Evolutionary conservation across 1,140 invertebrate genomes (phyloP).

Genomic region (Tetragnatha versicolor): DNA sequence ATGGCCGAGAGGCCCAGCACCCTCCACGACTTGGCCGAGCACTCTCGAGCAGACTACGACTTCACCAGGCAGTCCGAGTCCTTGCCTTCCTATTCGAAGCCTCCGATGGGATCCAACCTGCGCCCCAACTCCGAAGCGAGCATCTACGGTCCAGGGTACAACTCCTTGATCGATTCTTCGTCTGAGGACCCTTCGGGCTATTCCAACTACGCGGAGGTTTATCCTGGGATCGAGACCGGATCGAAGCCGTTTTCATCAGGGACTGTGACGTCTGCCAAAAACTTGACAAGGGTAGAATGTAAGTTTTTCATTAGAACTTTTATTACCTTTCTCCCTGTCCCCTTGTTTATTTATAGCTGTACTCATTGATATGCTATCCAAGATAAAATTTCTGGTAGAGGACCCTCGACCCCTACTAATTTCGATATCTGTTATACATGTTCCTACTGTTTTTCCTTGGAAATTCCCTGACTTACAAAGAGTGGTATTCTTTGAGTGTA

Average conservation of each 20-base stretch:
- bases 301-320: constrained; percentile 12
- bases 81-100: not conserved
- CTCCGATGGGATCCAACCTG: not conserved
- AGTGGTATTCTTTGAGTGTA: too few species aligned
- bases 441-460: too few species aligned
- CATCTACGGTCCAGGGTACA: too few species aligned
- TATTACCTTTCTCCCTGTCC: not conserved
- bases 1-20: not conserved
- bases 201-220: constrained; percentile 22
- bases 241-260: constrained; percentile 25
- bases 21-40: constrained; percentile 7
- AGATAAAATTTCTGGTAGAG: too few species aligned
- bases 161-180: too few species aligned
- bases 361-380: not conserved
- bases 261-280: constrained; percentile 2
- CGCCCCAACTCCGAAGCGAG: not conserved
- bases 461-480: too few species aligned
- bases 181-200: too few species aligned
- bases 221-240: not conserved
- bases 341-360: not conserved
- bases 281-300: constrained; percentile 48
- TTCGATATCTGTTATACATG: too few species aligned
- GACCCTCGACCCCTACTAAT: too few species aligned
- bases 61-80: constrained; percentile 34
- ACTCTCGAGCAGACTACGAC: constrained; percentile 41